Evolutionary conservation across 1,140 invertebrate genomes (phyloP).

Genomic region (Pseudomyrmex cubaensis): DNA sequence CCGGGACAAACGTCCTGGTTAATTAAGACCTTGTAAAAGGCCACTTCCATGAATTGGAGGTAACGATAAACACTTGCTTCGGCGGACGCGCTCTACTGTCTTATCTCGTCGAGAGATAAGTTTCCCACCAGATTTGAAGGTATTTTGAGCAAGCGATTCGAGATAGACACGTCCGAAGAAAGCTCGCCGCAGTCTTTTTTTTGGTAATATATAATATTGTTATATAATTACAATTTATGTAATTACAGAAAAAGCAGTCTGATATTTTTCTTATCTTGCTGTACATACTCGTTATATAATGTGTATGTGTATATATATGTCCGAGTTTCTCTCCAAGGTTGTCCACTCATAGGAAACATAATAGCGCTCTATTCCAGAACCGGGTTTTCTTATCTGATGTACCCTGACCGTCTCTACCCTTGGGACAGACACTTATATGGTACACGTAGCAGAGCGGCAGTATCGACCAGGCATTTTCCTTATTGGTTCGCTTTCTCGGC

Average conservation of each 20-base stretch:
- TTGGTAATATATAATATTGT: constrained; percentile 56
- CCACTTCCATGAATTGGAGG: background rate
- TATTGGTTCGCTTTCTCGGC: constrained; percentile 56
- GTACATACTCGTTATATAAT: background rate
- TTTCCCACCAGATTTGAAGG: constrained; percentile 35
- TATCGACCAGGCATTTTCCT: constrained; percentile 64
- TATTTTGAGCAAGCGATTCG: constrained; percentile 4
- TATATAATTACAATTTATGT: constrained; percentile 70
- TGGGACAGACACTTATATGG: constrained; percentile 65
- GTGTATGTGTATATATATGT: background rate
- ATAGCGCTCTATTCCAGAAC: constrained; percentile 66
- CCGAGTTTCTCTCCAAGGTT: background rate
- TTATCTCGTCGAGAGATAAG: constrained; percentile 43
- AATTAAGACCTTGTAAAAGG: constrained; percentile 56
- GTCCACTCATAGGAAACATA: constrained; percentile 67
- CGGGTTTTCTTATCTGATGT: constrained; percentile 69
- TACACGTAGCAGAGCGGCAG: constrained; percentile 47
- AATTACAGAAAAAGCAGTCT: constrained; percentile 35
- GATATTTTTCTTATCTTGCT: constrained; percentile 66
- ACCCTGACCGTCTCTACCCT: constrained; percentile 58
- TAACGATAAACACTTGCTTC: constrained; percentile 40
- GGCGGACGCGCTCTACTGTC: constrained; percentile 1
- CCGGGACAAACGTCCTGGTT: constrained; percentile 19
- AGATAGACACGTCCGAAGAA: background rate
- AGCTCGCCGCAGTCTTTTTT: constrained; percentile 23